phyloP scores from a whole-genome alignment of 1,140 invertebrate species.

The Pseudachorutes palmiensis region DNA sequence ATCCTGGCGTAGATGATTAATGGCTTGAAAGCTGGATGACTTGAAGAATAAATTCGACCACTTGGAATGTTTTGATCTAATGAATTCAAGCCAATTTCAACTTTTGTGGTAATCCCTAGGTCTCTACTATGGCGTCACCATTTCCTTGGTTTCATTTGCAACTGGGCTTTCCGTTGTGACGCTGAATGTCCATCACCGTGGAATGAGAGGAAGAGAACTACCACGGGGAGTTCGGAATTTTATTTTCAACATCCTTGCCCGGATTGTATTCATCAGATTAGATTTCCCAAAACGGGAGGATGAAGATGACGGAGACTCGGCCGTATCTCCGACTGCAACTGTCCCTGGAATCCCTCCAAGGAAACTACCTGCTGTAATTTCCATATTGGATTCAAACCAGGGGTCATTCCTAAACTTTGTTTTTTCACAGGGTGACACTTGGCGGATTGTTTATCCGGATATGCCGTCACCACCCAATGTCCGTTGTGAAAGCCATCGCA shows the following conservation, averaged over 20 bases:
- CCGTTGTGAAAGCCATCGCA: conserved; percentile 14
- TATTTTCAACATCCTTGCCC: conserved; percentile 50
- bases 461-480: conserved; percentile 24
- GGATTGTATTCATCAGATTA: conserved; percentile 47
- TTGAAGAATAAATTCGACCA: no score
- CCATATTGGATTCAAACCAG: not conserved
- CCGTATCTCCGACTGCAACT: not conserved
- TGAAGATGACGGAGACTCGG: not conserved
- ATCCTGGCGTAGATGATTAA: no score
- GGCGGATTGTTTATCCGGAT: conserved; percentile 32
- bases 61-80: no score
- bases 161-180: conserved; percentile 50
- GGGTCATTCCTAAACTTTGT: not conserved
- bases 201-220: conserved; percentile 48
- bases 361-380: conserved; percentile 1
- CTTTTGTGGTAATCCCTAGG: conserved; percentile 41
- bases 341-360: conserved; percentile 7
- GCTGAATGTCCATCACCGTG: conserved; percentile 54
- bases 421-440: conserved; percentile 23
- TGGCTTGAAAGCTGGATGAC: no score
- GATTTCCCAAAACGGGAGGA: conserved; percentile 40
- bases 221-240: conserved; percentile 48
- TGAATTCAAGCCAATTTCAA: no score
- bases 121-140: conserved; percentile 56
- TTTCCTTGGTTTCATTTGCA: conserved; percentile 54